Conservation (phyloP, 2,797 vertebrate species). For the Sebastolobus alascanus region DNA sequence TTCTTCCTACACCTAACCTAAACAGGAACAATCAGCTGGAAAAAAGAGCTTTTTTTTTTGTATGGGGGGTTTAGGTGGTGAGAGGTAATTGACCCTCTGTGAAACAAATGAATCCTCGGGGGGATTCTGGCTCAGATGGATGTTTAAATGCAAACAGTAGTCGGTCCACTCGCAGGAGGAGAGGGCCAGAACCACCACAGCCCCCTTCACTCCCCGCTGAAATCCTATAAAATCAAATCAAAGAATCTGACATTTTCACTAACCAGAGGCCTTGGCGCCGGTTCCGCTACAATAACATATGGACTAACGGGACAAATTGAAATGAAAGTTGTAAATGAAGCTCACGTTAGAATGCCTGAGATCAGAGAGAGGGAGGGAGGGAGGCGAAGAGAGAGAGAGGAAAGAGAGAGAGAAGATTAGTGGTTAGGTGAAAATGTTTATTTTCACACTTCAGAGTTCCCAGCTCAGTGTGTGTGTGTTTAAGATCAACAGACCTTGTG, state of each 20-base stretch:
- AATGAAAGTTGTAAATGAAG: conserved; percentile 85
- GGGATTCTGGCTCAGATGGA: conserved; percentile 93
- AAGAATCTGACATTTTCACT: conserved; percentile 92
- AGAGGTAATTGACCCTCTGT: conserved; percentile 95
- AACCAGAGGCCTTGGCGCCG: conserved; percentile 89
- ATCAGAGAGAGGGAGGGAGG: conserved; percentile 38
- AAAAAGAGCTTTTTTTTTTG: conserved; percentile 44
- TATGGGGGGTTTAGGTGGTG: conserved; percentile 78
- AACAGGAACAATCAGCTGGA: conserved; percentile 95
- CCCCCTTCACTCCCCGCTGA: conserved; percentile 88
- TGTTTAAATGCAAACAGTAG: conserved; percentile 97
- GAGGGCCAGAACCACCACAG: conserved; percentile 64
- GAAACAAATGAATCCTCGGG: conserved; percentile 95
- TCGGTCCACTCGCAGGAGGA: conserved; percentile 70
- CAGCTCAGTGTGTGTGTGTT: conserved; percentile 75
- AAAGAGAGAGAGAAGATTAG: conserved; percentile 64
- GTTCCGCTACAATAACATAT: conserved; percentile 85
- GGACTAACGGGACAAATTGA: conserved; percentile 84
- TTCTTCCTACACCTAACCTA: conserved; percentile 94
- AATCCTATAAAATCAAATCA: conserved; percentile 96
- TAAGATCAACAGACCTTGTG: conserved; percentile 83
- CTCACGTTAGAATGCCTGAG: conserved; percentile 60
- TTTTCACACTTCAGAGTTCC: conserved; percentile 85
- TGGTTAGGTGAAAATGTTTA: conserved; percentile 83
- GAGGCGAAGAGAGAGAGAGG: conserved; percentile 5